Conservation (phyloP, 2,888 invertebrate genomes). For the Conomelus anceps region DNA sequence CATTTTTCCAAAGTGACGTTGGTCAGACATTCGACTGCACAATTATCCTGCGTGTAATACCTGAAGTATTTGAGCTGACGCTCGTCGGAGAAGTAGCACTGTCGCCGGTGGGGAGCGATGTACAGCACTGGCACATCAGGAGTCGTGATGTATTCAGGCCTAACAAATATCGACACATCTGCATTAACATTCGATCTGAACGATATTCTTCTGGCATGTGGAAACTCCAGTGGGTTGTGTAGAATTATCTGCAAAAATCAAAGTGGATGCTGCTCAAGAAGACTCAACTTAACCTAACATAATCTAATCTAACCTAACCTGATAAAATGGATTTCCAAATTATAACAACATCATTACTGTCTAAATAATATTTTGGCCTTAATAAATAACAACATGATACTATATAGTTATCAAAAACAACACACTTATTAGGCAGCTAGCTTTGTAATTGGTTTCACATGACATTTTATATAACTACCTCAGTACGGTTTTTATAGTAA, state of each 20-base stretch:
- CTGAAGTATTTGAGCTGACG: background rate
- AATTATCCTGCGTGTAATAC: background rate
- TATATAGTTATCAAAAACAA: too few species aligned
- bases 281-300: too few species aligned
- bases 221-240: background rate
- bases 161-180: background rate
- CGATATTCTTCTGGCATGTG: background rate
- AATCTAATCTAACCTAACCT: too few species aligned
- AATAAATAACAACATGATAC: too few species aligned
- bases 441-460: too few species aligned
- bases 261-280: background rate
- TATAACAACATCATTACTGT: too few species aligned
- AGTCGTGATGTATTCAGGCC: background rate
- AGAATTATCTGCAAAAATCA: background rate
- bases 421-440: too few species aligned
- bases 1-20: background rate
- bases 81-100: background rate
- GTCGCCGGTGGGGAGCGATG: background rate
- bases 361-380: too few species aligned
- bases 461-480: too few species aligned
- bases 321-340: too few species aligned
- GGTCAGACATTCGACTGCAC: background rate
- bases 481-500: too few species aligned
- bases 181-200: background rate
- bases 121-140: background rate